Base-by-base conservation (phyloP, 1,140 invertebrate genomes). In the Saxidomus purpurata region DNA sequence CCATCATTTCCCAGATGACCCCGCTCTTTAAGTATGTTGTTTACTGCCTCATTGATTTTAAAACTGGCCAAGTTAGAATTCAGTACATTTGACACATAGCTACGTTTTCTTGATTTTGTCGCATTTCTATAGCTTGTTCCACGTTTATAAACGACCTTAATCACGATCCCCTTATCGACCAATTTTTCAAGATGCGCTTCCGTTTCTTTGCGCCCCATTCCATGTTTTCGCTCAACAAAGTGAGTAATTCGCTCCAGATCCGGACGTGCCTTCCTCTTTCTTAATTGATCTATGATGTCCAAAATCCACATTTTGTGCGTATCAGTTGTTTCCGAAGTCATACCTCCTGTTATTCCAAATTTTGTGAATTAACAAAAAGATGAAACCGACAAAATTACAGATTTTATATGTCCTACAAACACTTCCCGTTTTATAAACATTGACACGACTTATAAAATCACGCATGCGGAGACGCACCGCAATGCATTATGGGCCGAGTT, bases 131-230 rank as follows among this genome's bases (percentile, higher is more conserved):
- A 98, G 95, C 97, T 98, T 69, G 97, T 97, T 95, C 97, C 98
- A 90, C 98, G 98, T 96, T 98, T 98, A 95, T 98, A 98, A 92
- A 98, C 97, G 8, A 98, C 98, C 96, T 98, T 98, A 82, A 98
- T 97, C 19, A 98, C 97, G 89, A 97, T 97, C 94, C 97, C 97
- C 61, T 97, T 97, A 92, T 98, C 97, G 3, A 98, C 97, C 91
- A 98, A 96, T 94, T 97, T 96, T 94, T 98, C 97, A 0, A 98
- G 95, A 95, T 98, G 97, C 38, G 97, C 96, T 93, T 97, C 97
- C 15, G 97, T 98, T 80, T 98, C 97, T 71, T 96, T 96, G 11
- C 97, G 97, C 93, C 97, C 96, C n/a, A 98, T 96, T 91, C 97
- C 97, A 93, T 97, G 97, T 93, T 97, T 97, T 89, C 97, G 97